Conservation (phyloP, 2,888 invertebrate species). For the Aquatica leii region DNA sequence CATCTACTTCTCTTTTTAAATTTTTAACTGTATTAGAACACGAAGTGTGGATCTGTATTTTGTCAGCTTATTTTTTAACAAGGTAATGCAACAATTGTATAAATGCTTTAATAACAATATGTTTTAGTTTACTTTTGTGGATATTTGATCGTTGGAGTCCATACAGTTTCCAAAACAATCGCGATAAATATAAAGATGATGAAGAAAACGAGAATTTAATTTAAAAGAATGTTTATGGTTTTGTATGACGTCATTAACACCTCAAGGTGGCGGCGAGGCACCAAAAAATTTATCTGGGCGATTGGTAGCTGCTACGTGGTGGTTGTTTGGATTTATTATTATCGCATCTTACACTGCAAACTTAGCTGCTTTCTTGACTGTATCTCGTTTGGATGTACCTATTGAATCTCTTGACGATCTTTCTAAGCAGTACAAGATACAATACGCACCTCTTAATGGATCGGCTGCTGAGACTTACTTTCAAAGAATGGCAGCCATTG, state of each 20-base stretch:
- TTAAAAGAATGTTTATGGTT: conserved; percentile 98
- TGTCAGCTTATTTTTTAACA: conserved; percentile 94
- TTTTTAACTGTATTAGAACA: conserved; percentile 95
- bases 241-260: conserved; percentile 97
- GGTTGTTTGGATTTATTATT: conserved; percentile 98
- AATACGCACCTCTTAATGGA: conserved; percentile 90
- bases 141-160: conserved; percentile 97
- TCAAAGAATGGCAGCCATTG: conserved; percentile 94
- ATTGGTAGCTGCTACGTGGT: conserved; percentile 97
- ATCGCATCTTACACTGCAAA: conserved; percentile 99
- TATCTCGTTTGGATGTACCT: conserved; percentile 90
- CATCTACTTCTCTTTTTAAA: conserved; percentile 93
- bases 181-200: conserved; percentile 90
- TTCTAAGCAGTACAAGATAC: conserved; percentile 89
- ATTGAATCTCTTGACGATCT: conserved; percentile 94
- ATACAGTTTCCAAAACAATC: conserved; percentile 94
- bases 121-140: conserved; percentile 87
- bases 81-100: too few relatives aligned
- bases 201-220: conserved; percentile 93
- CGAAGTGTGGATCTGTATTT: conserved; percentile 96
- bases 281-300: conserved; percentile 96
- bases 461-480: conserved; percentile 94
- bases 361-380: conserved; percentile 95
- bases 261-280: conserved; percentile 94
- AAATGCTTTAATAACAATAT: too few relatives aligned